Evolutionary conservation across 2,888 invertebrate genomes (phyloP).

Genomic region (Rapana venosa): DNA sequence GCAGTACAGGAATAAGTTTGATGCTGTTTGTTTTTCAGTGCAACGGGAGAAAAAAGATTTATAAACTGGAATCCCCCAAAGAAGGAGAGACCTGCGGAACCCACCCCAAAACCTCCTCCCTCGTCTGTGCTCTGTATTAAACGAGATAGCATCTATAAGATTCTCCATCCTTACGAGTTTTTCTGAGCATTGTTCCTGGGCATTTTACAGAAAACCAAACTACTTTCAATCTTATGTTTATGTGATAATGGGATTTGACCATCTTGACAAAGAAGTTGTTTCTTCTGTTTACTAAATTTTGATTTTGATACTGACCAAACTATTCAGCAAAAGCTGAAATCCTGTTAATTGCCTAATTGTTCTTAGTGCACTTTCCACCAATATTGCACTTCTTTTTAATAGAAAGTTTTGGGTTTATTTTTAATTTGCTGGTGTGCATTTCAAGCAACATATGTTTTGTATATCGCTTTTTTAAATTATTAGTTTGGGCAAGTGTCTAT

Average conservation of each 20-base stretch:
- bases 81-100: constrained; percentile 45
- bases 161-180: constrained; percentile 60
- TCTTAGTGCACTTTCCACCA: too few relatives aligned
- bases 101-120: constrained; percentile 59
- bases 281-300: too few relatives aligned
- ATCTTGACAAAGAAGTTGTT: constrained; percentile 9
- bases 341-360: too few relatives aligned
- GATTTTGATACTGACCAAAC: too few relatives aligned
- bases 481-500: too few relatives aligned
- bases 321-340: too few relatives aligned
- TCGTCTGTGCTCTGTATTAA: constrained; percentile 59
- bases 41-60: constrained; percentile 35
- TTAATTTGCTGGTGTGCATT: too few relatives aligned
- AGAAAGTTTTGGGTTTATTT: too few relatives aligned
- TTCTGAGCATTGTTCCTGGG: constrained; percentile 13
- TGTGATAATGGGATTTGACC: background rate
- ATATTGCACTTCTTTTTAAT: too few relatives aligned
- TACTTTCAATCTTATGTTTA: background rate
- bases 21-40: constrained; percentile 37
- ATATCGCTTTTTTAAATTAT: too few relatives aligned
- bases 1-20: background rate
- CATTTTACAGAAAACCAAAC: background rate
- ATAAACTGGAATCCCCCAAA: constrained; percentile 48
- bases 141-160: constrained; percentile 63
- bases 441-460: too few relatives aligned